Evolutionary conservation across 2,113 vertebrate species (phyloP).

Genomic region (Colaptes auratus): DNA sequence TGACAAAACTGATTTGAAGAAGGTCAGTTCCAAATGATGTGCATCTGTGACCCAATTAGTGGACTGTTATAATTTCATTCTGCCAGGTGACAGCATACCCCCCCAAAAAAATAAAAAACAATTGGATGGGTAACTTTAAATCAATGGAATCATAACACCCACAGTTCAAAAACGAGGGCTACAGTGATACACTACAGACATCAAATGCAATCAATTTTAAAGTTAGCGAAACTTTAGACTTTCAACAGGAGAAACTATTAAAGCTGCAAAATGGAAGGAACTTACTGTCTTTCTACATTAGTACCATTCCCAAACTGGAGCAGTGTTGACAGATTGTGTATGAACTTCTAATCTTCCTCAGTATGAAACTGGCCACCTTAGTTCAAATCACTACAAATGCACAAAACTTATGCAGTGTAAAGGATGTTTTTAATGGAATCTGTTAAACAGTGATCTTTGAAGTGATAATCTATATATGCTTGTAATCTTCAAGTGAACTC

Average conservation of each 20-base stretch:
- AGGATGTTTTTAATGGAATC: background rate
- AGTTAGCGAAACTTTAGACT: background rate
- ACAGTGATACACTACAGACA: background rate
- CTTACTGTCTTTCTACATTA: background rate
- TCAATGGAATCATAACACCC: background rate
- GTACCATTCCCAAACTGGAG: background rate
- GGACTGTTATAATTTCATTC: background rate
- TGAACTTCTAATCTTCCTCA: background rate
- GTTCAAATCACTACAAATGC: background rate
- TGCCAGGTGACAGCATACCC: background rate
- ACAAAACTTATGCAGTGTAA: background rate
- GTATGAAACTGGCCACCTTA: background rate
- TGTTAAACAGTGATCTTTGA: background rate
- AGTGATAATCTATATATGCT: background rate
- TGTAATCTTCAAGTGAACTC: background rate
- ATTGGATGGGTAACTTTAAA: background rate
- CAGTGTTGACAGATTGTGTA: background rate
- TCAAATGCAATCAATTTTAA: background rate
- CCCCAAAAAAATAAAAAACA: too few relatives aligned
- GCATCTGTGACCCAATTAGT: background rate
- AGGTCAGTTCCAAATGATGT: background rate
- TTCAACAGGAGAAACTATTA: background rate
- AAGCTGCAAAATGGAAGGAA: background rate
- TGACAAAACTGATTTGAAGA: background rate
- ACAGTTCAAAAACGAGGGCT: background rate